A percentile compares a stretch with the other conserved stretches of the same genome.
These are phyloP conservation scores for Holacanthella duospinosa DNA, from an alignment of 2,888 invertebrate species.

Conservation along the genomic window DNA sequence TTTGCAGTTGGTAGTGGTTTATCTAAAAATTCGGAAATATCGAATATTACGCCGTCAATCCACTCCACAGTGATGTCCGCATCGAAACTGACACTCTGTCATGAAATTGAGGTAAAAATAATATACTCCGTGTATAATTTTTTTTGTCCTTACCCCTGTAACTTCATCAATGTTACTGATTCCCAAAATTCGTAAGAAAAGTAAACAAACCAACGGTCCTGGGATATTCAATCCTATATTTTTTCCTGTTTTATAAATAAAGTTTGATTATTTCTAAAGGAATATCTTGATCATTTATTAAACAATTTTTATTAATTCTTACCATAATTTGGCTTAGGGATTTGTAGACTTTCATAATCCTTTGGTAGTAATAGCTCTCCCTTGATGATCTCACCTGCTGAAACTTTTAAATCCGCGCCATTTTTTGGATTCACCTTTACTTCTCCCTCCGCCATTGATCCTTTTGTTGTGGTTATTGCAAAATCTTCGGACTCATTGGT, in stretches of 20 bases:
- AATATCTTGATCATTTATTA: neutral
- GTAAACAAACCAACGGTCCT: neutral
- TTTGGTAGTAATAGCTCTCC: neutral
- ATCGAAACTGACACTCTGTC: neutral
- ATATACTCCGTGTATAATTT: no score
- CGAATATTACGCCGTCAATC: neutral
- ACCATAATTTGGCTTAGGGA: neutral
- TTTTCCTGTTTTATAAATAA: neutral
- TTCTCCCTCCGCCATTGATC: no score
- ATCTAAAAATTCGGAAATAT: neutral
- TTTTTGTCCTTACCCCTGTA: neutral
- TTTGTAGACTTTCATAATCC: neutral
- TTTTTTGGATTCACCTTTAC: no score
- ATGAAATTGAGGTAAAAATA: neutral
- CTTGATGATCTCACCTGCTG: neutral
- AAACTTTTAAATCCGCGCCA: neutral
- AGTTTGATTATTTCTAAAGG: neutral
- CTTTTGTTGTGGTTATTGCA: no score
- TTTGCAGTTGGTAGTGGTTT: neutral
- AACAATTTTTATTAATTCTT: neutral
- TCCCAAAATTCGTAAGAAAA: neutral
- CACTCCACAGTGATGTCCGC: neutral
- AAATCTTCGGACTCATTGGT: no score
- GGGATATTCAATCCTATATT: neutral
- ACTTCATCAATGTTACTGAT: neutral